Conservation (phyloP, 2,113 vertebrate species). For the Ancistrus triradiatus region DNA sequence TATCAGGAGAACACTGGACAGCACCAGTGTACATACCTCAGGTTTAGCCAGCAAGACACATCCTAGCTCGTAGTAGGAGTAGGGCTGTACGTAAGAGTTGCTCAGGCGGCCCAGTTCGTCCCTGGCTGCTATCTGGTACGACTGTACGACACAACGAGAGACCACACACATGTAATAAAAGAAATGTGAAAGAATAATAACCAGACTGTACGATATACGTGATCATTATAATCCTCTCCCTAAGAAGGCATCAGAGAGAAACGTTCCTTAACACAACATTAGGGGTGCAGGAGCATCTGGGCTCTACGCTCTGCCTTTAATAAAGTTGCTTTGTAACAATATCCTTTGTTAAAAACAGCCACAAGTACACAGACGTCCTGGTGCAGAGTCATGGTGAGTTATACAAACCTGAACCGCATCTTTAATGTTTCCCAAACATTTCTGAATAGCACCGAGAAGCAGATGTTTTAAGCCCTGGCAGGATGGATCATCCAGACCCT, state of each 20-base stretch:
- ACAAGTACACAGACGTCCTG: no score
- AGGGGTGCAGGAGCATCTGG: no score
- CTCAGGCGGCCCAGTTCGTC: conserved; percentile 88
- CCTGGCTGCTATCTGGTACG: conserved; percentile 85
- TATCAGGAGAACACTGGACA: no score
- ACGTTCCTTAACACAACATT: no score
- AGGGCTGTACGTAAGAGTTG: conserved; percentile 89
- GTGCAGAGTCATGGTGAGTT: not conserved
- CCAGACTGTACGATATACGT: no score
- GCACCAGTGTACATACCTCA: conserved; percentile 72
- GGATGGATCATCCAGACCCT: conserved; percentile 80
- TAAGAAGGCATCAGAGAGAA: no score
- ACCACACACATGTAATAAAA: not conserved
- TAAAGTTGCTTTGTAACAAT: no score
- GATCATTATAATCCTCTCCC: no score
- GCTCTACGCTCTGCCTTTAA: no score
- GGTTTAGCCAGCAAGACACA: conserved; percentile 86
- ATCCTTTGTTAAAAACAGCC: no score
- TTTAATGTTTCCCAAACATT: conserved; percentile 91
- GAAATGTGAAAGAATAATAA: no score
- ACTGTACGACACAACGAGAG: conserved; percentile 66
- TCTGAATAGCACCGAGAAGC: conserved; percentile 94
- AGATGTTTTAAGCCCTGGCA: conserved; percentile 85
- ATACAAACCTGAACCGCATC: conserved; percentile 84
- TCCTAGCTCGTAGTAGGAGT: conserved; percentile 93